phyloP scores from a whole-genome alignment of 2,113 vertebrate species.

The Triplophysa siluroides region DNA sequence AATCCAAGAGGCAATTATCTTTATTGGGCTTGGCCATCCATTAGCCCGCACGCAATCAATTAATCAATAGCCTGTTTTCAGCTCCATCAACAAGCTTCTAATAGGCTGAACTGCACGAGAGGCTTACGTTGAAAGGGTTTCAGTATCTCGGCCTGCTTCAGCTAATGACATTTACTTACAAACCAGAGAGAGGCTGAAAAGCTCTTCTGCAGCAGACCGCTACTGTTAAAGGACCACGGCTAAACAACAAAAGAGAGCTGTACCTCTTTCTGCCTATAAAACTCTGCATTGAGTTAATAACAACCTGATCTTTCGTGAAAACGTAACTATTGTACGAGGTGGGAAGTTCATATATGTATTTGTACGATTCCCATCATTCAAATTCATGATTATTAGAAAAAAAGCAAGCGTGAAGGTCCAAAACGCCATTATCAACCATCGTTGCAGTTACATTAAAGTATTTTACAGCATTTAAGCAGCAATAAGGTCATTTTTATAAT shows the following conservation, averaged over 20 bases:
- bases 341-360: too few relatives aligned
- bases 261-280: constrained; percentile 57
- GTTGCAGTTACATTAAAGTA: too few relatives aligned
- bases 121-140: constrained; percentile 24
- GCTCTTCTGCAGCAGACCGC: background rate
- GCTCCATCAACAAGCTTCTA: constrained; percentile 37
- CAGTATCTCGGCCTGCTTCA: background rate
- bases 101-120: constrained; percentile 23
- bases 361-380: too few relatives aligned
- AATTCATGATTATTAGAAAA: too few relatives aligned
- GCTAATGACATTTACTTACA: constrained; percentile 14
- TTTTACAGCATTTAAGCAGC: too few relatives aligned
- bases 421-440: too few relatives aligned
- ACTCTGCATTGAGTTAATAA: constrained; percentile 54
- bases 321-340: too few relatives aligned
- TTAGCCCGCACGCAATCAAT: constrained; percentile 24
- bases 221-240: background rate
- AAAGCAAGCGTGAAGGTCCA: too few relatives aligned
- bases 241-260: constrained; percentile 56
- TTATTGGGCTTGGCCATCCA: constrained; percentile 27
- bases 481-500: too few relatives aligned
- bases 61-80: constrained; percentile 29
- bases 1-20: constrained; percentile 23
- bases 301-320: too few relatives aligned
- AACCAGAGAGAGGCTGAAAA: background rate